Evolutionary conservation across 2,113 vertebrate genomes (phyloP).

Genomic region (Microtus montanus): DNA sequence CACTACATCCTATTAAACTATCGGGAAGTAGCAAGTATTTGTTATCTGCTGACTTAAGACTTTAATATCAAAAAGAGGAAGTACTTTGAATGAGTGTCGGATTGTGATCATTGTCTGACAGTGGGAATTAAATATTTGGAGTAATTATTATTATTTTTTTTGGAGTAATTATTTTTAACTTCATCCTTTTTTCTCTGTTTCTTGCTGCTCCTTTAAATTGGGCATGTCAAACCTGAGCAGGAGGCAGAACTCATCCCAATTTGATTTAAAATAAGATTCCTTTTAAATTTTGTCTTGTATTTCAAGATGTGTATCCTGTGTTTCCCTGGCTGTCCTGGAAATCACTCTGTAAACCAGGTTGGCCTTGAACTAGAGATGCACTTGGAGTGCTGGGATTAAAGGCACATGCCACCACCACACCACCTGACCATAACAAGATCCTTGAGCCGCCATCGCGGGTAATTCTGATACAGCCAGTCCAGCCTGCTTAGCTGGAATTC

Average conservation of each 20-base stretch:
- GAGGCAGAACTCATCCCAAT: background rate
- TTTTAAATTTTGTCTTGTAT: background rate
- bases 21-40: conserved; percentile 21
- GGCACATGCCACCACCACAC: no score
- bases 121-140: background rate
- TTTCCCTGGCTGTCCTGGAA: background rate
- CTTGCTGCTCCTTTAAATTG: background rate
- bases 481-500: background rate
- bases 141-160: background rate
- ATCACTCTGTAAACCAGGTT: background rate
- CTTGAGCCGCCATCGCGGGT: background rate
- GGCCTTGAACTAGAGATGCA: background rate
- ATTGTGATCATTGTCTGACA: conserved; percentile 30
- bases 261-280: conserved; percentile 26
- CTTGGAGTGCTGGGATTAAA: background rate
- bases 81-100: background rate
- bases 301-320: background rate
- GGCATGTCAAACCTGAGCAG: background rate
- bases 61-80: conserved; percentile 34
- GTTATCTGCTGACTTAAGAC: background rate
- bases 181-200: background rate
- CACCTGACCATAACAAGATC: conserved; percentile 5
- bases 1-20: conserved; percentile 12
- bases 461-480: background rate
- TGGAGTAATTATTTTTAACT: conserved; percentile 23